Conservation (phyloP, 2,797 vertebrate genomes). For the Taenioides sp. region DNA sequence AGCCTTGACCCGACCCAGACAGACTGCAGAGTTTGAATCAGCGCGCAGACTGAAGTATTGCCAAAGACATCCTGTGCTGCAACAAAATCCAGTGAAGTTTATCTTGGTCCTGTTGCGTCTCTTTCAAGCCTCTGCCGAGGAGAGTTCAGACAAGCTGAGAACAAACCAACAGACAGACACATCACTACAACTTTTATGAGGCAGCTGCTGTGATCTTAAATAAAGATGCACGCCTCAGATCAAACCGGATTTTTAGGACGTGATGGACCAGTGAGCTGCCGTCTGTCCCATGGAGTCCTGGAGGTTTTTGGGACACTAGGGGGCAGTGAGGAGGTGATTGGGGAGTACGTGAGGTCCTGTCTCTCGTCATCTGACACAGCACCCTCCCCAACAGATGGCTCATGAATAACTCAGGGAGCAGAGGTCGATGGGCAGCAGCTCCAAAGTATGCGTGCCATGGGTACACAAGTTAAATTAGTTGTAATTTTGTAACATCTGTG, state of each 20-base stretch:
- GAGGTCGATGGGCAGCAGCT: slow-evolving; percentile 55
- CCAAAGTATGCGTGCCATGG: slow-evolving; percentile 4
- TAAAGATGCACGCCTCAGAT: slow-evolving; percentile 61
- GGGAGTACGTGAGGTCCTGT: slow-evolving; percentile 69
- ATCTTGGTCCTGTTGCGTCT: slow-evolving; percentile 6
- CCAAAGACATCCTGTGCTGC: not conserved
- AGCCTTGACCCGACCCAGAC: not conserved
- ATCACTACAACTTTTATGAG: slow-evolving; percentile 55
- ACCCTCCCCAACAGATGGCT: slow-evolving; percentile 76
- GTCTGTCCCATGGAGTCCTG: slow-evolving; percentile 27
- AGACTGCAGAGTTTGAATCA: not conserved
- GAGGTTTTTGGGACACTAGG: slow-evolving; percentile 46
- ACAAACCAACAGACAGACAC: slow-evolving; percentile 23
- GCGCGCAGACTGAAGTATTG: not conserved
- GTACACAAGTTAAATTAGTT: too few relatives aligned
- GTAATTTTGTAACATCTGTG: not conserved
- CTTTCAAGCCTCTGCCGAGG: slow-evolving; percentile 7
- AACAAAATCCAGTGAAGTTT: slow-evolving; percentile 7
- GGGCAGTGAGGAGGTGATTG: slow-evolving; percentile 63
- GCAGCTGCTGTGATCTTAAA: slow-evolving; percentile 63
- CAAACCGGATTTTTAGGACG: slow-evolving; percentile 65
- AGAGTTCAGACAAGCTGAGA: slow-evolving; percentile 1
- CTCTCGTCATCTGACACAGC: slow-evolving; percentile 72
- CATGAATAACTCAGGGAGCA: slow-evolving; percentile 77
- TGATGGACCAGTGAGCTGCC: slow-evolving; percentile 41